Evolutionary conservation across 2,797 vertebrate species (phyloP).

Genomic region (Xenentodon cancila): DNA sequence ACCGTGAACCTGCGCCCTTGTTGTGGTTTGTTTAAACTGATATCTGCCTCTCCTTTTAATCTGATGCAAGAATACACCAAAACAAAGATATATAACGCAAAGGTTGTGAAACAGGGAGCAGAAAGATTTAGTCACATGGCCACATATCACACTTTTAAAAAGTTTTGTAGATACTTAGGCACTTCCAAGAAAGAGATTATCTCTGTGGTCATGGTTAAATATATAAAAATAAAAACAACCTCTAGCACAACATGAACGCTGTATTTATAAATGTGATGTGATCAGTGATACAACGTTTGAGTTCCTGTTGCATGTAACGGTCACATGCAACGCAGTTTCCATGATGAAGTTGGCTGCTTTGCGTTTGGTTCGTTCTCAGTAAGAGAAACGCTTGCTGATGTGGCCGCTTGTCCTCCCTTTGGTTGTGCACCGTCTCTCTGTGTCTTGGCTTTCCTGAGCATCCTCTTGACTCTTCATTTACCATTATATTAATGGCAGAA

Average conservation of each 20-base stretch:
- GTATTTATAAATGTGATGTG: background rate
- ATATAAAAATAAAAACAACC: conserved; percentile 1
- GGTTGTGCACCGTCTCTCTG: conserved; percentile 9
- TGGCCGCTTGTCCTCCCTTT: conserved; percentile 22
- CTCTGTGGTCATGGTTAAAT: conserved; percentile 17
- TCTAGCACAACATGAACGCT: background rate
- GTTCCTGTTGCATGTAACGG: background rate
- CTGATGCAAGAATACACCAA: too few species aligned
- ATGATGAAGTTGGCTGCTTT: accelerated
- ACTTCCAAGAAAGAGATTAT: too few species aligned
- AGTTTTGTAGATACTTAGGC: too few species aligned
- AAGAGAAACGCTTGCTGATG: conserved; percentile 7
- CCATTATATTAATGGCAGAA: conserved; percentile 18
- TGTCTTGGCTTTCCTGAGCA: conserved; percentile 7
- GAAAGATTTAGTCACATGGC: too few species aligned
- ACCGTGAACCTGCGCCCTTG: too few species aligned
- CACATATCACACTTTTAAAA: too few species aligned
- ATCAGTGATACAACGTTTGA: background rate
- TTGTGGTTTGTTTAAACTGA: too few species aligned
- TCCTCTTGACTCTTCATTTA: conserved; percentile 40
- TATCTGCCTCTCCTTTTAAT: background rate
- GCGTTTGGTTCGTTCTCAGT: background rate
- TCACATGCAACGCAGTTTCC: background rate
- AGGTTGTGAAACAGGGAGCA: too few species aligned
- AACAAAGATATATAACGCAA: too few species aligned